Percentiles rank a stretch among this genome's conserved stretches.
These are phyloP conservation scores for Cremastinae sp. DNA, from an alignment of 2,888 invertebrate genomes.

Conservation along the genomic window DNA sequence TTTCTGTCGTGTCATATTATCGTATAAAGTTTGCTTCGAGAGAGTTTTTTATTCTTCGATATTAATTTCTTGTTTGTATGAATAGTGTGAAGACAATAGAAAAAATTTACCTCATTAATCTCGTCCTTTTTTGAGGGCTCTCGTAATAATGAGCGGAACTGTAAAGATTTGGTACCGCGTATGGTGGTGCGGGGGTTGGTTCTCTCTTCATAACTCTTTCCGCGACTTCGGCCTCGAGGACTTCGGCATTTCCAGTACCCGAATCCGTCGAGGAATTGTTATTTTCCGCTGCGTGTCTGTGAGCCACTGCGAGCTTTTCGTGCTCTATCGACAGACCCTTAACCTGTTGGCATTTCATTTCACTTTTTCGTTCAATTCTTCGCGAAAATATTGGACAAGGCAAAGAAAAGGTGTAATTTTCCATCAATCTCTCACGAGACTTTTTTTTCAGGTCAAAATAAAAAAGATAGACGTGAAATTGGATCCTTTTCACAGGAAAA, in stretches of 20 bases:
- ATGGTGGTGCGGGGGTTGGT: constrained; percentile 75
- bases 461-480: too few species aligned
- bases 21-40: too few species aligned
- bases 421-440: too few species aligned
- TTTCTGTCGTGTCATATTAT: too few species aligned
- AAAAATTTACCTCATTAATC: constrained; percentile 75
- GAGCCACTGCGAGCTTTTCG: constrained; percentile 84
- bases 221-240: constrained; percentile 76
- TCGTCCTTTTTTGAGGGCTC: constrained; percentile 77
- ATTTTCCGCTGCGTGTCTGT: constrained; percentile 80
- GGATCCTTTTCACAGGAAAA: too few species aligned
- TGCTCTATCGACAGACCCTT: constrained; percentile 90
- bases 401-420: background rate
- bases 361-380: constrained; percentile 28
- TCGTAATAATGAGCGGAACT: constrained; percentile 76
- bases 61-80: background rate
- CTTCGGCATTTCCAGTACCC: constrained; percentile 77
- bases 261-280: constrained; percentile 73
- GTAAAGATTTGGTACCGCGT: constrained; percentile 74
- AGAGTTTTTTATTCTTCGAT: too few species aligned
- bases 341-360: constrained; percentile 81
- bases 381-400: constrained; percentile 10
- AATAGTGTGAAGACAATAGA: background rate
- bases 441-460: too few species aligned
- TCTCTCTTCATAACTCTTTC: constrained; percentile 73